A percentile compares a stretch with the other conserved stretches of the same genome.
Evolutionary conservation across 2,888 invertebrate genomes (phyloP).

Genomic region (Lacanobia wlatinum): DNA sequence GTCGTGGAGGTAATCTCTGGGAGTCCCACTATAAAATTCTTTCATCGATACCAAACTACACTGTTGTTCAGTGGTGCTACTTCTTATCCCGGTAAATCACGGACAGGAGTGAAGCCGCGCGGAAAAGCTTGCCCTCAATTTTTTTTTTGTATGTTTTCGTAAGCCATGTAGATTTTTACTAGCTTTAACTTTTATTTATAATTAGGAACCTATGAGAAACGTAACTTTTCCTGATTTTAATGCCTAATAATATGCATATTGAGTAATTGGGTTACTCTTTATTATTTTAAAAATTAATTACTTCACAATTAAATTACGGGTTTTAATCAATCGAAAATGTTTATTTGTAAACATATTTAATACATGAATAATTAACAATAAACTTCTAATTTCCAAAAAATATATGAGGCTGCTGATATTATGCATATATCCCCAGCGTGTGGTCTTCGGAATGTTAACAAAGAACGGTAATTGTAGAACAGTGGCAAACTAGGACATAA

Average conservation of each 20-base stretch:
- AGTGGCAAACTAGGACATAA: constrained; percentile 82
- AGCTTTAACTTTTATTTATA: no score
- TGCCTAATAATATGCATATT: neutral
- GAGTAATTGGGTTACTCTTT: neutral
- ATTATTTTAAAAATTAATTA: neutral
- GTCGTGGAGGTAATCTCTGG: neutral
- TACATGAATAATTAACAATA: neutral
- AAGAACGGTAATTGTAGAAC: constrained; percentile 73
- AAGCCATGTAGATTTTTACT: neutral
- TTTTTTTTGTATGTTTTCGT: neutral
- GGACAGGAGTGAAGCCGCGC: neutral
- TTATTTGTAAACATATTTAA: neutral
- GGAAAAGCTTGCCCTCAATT: neutral
- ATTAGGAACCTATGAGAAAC: neutral
- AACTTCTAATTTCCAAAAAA: neutral
- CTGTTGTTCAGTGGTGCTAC: neutral
- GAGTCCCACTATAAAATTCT: neutral
- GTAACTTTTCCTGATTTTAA: neutral
- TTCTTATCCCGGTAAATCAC: neutral
- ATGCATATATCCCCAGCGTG: constrained; percentile 32
- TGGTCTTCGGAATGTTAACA: constrained; percentile 65
- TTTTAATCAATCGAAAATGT: neutral
- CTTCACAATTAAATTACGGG: constrained; percentile 1
- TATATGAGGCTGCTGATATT: neutral
- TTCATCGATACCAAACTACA: neutral